Evolutionary conservation across 2,888 invertebrate genomes (phyloP).

Genomic region (Noctua comes): DNA sequence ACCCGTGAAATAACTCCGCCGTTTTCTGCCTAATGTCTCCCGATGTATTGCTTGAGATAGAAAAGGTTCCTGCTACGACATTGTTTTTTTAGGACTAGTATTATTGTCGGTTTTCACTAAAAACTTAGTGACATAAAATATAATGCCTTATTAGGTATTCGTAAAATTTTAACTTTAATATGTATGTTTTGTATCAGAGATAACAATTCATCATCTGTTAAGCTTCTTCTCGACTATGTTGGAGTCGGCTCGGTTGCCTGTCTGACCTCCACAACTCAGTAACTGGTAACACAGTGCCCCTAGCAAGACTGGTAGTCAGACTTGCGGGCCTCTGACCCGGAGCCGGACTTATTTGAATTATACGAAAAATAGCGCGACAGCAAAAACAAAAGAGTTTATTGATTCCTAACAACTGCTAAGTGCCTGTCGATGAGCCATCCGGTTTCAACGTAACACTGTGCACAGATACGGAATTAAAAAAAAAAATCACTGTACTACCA

Average conservation of each 20-base stretch:
- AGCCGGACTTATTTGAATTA: too few species aligned
- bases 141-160: too few species aligned
- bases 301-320: not conserved
- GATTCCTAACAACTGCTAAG: not conserved
- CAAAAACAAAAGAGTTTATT: too few species aligned
- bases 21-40: not conserved
- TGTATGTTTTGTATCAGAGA: not conserved
- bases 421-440: not conserved
- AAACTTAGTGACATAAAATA: not conserved
- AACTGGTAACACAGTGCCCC: not conserved
- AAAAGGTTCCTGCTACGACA: not conserved
- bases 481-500: not conserved
- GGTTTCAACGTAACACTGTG: not conserved
- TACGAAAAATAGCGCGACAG: too few species aligned
- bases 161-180: not conserved
- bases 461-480: too few species aligned
- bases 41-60: not conserved
- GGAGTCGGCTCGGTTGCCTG: not conserved
- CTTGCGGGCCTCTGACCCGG: not conserved
- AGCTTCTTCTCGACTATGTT: too few species aligned
- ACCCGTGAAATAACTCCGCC: constrained; percentile 15
- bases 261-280: not conserved
- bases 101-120: not conserved
- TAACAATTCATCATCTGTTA: not conserved
- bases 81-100: not conserved